Evolutionary conservation across 2,888 invertebrate species (phyloP).

Genomic region (Tenthredo mesomela): DNA sequence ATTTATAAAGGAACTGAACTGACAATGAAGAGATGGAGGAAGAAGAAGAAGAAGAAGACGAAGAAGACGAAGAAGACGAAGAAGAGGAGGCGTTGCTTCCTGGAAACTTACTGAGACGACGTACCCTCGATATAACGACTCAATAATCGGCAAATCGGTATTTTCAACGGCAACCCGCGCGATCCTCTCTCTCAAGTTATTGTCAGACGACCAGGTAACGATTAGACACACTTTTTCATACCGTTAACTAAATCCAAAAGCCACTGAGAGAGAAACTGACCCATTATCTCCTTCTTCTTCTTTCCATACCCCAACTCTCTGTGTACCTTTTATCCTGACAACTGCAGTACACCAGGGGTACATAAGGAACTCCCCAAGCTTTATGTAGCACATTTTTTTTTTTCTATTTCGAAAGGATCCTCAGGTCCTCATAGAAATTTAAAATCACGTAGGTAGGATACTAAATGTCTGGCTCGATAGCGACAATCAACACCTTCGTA

Average conservation of each 20-base stretch:
- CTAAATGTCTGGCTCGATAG: constrained; percentile 22
- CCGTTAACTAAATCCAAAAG: constrained; percentile 23
- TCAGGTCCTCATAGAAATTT: neutral
- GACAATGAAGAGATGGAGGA: constrained; percentile 32
- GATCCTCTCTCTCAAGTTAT: constrained; percentile 6
- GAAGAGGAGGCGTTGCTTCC: constrained; percentile 37
- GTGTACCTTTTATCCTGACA: neutral
- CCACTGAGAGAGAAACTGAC: neutral
- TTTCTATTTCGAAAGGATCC: neutral
- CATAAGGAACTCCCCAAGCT: neutral
- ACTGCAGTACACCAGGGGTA: neutral
- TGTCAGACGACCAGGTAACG: constrained; percentile 28
- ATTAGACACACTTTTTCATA: constrained; percentile 45
- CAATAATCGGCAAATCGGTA: constrained; percentile 47
- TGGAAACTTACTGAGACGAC: constrained; percentile 19
- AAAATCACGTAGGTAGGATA: constrained; percentile 30
- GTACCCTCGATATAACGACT: constrained; percentile 39
- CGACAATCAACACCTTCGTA: constrained; percentile 44
- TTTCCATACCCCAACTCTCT: neutral
- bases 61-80: constrained; percentile 21
- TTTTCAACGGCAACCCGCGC: constrained; percentile 17
- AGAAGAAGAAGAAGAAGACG: constrained; percentile 19
- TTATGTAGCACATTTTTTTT: neutral
- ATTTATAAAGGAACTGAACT: constrained; percentile 43
- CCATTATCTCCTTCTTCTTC: constrained; percentile 12